Percentiles rank a stretch among this genome's conserved stretches.
These are phyloP conservation scores for Tonatia bakeri DNA, from an alignment of 2,113 vertebrate species.

Conservation along the genomic window DNA sequence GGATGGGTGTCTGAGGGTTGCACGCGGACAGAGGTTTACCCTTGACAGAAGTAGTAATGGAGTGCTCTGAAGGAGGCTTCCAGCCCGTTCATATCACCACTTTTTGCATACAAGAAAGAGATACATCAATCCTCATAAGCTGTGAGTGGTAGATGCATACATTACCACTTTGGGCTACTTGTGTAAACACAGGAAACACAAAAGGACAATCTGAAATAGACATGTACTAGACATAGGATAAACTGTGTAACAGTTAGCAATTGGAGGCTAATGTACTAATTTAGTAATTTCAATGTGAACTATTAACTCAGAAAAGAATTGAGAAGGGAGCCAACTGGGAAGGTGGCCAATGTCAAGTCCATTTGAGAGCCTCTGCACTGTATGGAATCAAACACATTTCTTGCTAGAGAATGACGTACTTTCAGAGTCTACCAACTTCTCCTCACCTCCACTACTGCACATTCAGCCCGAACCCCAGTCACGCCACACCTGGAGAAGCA, in stretches of 20 bases:
- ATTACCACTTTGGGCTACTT: background rate
- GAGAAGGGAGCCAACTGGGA: background rate
- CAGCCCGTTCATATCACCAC: background rate
- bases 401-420: background rate
- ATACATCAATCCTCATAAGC: background rate
- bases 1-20: background rate
- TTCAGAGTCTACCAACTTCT: background rate
- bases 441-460: background rate
- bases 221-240: background rate
- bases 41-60: background rate
- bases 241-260: background rate
- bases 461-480: background rate
- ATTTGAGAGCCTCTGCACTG: background rate
- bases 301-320: background rate
- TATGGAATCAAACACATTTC: background rate
- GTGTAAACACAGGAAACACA: background rate
- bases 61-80: background rate
- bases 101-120: background rate
- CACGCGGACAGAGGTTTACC: background rate
- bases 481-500: background rate
- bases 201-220: background rate
- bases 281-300: background rate
- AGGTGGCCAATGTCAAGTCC: background rate
- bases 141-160: background rate
- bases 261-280: background rate